Evolutionary conservation across 2,113 vertebrate genomes (phyloP), one percentile per base, ranked within the genome.

Genomic region (Oncorhynchus clarkii): DNA sequence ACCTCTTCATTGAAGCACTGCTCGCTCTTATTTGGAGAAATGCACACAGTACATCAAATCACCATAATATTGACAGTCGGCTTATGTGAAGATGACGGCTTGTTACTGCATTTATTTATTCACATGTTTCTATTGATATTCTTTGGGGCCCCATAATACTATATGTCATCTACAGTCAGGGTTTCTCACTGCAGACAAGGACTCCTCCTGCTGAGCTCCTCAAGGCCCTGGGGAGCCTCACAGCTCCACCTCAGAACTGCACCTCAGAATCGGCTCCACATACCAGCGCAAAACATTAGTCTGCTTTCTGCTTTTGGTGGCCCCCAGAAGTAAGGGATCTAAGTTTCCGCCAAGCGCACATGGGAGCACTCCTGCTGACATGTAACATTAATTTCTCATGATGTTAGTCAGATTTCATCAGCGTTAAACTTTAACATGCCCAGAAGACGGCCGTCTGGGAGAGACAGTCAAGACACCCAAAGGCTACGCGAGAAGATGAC

Each of bases 361-460:
- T 59, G 68, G 75, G 67, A 87, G 81, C 77, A 88, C 80, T 85
- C 72, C 39, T 57, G 73, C 78, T 86, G 77, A 90, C 80, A 77
- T 83, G 82, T 85, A 90, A 89, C 87, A 85, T 89, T 88, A 88
- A 91, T 89, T 90, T 91, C 84, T 90, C 90, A 89, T 92, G 89
- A 91, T 91, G 89, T 90, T 85, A 88, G 90, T 90, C 90, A 81
- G 82, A 82, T 88, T 86, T 84, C 82, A 92, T 91, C 86, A 90
- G 79, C 26, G 67, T 92, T 92, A 86, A 89, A 88, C 87, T 89
- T 88, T 83, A 84, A 81, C 78, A 51, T 79, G 73, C 67, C 81
- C 81, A 77, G 60, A 31, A 87, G 81, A 86, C 51, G 76, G 69
- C 69, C 13, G 34, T 80, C 71, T 16, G 49, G 76, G 78, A 83